Evolutionary conservation across 2,113 vertebrate species (phyloP), one percentile per base, ranked within the genome.

Genomic region (Dinomys branickii): DNA sequence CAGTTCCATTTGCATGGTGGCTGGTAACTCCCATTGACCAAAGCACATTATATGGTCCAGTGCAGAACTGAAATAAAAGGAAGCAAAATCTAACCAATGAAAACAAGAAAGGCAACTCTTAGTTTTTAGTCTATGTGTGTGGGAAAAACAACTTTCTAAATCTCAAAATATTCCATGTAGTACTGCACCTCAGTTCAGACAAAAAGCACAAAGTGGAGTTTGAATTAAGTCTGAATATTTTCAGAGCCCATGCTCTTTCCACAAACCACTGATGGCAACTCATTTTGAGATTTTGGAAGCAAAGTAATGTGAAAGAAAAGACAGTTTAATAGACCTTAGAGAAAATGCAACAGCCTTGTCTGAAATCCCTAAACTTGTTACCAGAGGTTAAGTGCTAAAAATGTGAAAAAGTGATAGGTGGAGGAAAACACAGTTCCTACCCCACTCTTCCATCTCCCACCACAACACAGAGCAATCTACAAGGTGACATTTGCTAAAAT

Each of bases 251-350:
- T 80, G 41, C 12, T 33, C 7, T 84, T 77, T 87, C 52, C 1
- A 5, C 38, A 26, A 58, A 47, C 22, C 33, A 30, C 22, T 38
- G 54, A 75, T 30, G 52, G 85, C 65, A 93, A 69, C 63, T 89
- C 52, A 75, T 94, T 92, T 85, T 54, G 82, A 78, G 78, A 91
- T 87, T 56, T 91, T 85, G 84, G 83, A 96, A 91, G 67, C 7
- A 54, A 97, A 97, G 90, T 87, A 87, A 91, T 71, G 47, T 78
- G 73, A 61, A 94, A 50, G 88, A 81, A 91, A 94, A 84, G 80
- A 90, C 56, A 89, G 38, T 44, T 95, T 97, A 91, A 91, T 94
- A 95, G 91, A 92, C 73, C 92, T 96, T 73, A 81, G 94, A n/a
- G 87, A 95, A 92, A 97, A 85, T 85, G 81, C 71, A 94, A 94